Base-by-base conservation (phyloP, 2,113 vertebrate genomes). In the Labeo rohita region DNA sequence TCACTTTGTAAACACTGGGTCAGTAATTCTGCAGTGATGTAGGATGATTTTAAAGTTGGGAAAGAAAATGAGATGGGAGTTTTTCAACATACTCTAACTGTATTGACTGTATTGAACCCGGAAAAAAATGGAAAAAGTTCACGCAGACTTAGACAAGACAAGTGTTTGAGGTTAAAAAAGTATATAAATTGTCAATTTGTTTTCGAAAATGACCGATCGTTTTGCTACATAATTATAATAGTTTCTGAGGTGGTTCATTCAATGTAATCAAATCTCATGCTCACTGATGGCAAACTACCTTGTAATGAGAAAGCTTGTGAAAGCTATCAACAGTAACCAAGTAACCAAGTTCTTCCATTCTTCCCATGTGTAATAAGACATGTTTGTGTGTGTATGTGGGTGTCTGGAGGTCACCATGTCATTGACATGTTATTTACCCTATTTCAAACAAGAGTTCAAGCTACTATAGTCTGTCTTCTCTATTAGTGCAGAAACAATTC, bases 401-500 rank as follows among this genome's bases (percentile, higher is more conserved):
- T 70, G 45, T 50, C 47, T 52, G 65, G 47, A 68, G 21, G 21
- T 34, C 65, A 70, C 52, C 10, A 16, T 49, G 16, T 65, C 23
- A 68, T 23, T 28, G 63, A 36, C 34, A 15, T 83, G 47, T 72
- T 72, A 39, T 45, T 73, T 34, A 45, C 12, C 66, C 50, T 45
- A 52, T 13, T 73, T 83, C 34, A 73, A 66, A 68, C 66, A 36
- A 39, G 80, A 66, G 65, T 83, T 70, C 8, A 12, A 59, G 16
- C 82, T 74, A 16, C 72, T 73, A 18, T 23, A 74, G 43, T 18
- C 23, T 43, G 21, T 82, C 80, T 82, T 45, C 61, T 82, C 45
- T 50, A 68, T 34, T 52, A 23, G 23, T 49, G 82, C 66, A 83
- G 47, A 83, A 72, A 39, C 23, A 36, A 83, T 72, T 50, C 65